Evolutionary conservation across 2,888 invertebrate genomes (phyloP).

Genomic region (Drosophila aldrichi): DNA sequence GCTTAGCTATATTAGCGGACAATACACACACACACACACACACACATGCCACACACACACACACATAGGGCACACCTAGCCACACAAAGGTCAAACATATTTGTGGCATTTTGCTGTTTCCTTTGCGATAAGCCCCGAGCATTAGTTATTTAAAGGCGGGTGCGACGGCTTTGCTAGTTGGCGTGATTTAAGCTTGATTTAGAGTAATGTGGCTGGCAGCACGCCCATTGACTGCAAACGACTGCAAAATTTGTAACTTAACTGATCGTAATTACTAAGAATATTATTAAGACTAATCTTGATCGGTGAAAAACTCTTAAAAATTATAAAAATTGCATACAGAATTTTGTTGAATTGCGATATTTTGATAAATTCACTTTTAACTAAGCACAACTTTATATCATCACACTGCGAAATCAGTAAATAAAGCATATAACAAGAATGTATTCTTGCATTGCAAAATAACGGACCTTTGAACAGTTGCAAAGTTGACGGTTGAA

Average conservation of each 20-base stretch:
- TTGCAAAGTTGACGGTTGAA: too few species aligned
- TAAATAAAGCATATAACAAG: too few species aligned
- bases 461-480: too few species aligned
- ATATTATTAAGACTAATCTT: background rate
- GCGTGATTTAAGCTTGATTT: constrained; percentile 57
- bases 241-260: background rate
- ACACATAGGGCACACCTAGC: constrained; percentile 11
- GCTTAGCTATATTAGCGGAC: constrained; percentile 74
- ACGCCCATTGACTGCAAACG: constrained; percentile 29
- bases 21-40: constrained; percentile 34
- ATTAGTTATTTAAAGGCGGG: constrained; percentile 55
- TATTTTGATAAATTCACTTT: too few species aligned
- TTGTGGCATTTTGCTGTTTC: constrained; percentile 61
- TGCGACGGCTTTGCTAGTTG: constrained; percentile 40
- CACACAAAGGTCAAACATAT: constrained; percentile 50
- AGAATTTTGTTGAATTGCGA: too few species aligned
- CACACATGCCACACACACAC: too few species aligned
- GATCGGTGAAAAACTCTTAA: background rate
- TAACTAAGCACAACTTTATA: too few species aligned
- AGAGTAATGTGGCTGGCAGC: constrained; percentile 28
- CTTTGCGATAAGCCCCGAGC: constrained; percentile 56
- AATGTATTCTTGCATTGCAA: too few species aligned
- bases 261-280: background rate
- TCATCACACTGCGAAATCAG: too few species aligned
- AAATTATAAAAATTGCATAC: too few species aligned